A percentile compares a stretch with the other conserved stretches of the same genome.
These are phyloP conservation scores for Paedocypris sp. DNA, from an alignment of 2,113 vertebrate species.

Conservation along the genomic window DNA sequence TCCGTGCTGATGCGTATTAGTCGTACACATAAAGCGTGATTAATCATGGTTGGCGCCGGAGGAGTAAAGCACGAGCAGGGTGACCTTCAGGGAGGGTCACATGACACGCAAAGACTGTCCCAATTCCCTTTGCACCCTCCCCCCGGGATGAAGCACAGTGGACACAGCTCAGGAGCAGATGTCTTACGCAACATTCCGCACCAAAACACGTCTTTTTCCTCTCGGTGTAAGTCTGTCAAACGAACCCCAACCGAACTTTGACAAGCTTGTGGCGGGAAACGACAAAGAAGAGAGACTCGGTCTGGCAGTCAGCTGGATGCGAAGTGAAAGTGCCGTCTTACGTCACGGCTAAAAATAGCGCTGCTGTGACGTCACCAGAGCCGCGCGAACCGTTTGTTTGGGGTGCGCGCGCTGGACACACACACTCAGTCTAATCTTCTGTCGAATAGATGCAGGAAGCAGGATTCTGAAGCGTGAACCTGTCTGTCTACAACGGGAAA, in stretches of 20 bases:
- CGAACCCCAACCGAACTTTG: background rate
- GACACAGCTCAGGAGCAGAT: constrained; percentile 1
- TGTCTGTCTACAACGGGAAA: too few relatives aligned
- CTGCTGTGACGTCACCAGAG: constrained; percentile 51
- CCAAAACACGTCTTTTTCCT: constrained; percentile 25
- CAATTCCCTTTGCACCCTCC: background rate
- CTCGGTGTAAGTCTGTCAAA: constrained; percentile 17
- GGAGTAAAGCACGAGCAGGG: constrained; percentile 11
- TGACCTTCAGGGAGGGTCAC: constrained; percentile 37
- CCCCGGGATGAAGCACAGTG: constrained; percentile 4
- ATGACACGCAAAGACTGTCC: constrained; percentile 14
- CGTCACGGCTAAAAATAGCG: constrained; percentile 52
- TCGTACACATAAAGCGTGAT: constrained; percentile 5
- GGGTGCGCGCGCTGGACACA: constrained; percentile 27
- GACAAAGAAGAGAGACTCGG: background rate
- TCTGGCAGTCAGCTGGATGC: background rate
- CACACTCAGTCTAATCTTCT: constrained; percentile 25
- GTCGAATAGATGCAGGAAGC: too few relatives aligned
- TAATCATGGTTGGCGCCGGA: constrained; percentile 16
- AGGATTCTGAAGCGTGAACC: too few relatives aligned
- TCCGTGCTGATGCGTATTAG: too few relatives aligned
- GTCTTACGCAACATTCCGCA: constrained; percentile 39
- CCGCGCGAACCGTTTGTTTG: constrained; percentile 41
- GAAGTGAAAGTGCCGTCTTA: constrained; percentile 14
- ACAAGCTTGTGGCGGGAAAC: background rate